Base-by-base conservation (phyloP, 2,888 invertebrate species). In the Nematopogon swammerdamellus region DNA sequence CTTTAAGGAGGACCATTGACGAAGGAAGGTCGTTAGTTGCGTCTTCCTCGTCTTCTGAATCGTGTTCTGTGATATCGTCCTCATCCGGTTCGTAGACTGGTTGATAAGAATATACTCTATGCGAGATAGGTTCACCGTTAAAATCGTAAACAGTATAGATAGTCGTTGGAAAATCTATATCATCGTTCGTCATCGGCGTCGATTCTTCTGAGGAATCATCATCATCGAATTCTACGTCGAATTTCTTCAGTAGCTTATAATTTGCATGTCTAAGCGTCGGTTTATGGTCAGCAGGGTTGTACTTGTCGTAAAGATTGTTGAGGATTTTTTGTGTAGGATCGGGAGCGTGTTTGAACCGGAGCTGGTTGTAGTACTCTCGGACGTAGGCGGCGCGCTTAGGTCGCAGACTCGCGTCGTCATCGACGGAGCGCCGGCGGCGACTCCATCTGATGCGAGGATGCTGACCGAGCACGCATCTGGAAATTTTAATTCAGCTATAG, bases 401-500 rank as follows among this genome's bases (percentile, higher is more conserved):
- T 29, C 76, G 66, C 44, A 72, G 58, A 58, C 72, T 72, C 3
- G 73, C 61, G 36, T 75, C 71, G 47, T 74, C 60, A 1, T 80
- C 66, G 2, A 77, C 69, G 0, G 87, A 85, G 48, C 87, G 72
- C 2, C 85, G 82, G 54, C 83, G 77, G 19, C 92, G 80, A 60
- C 89, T 91, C 89, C 91, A 92, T 47, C 93, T 80, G 36, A 94
- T 82, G 10, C 92, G 80, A 0, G 95, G 95, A 72, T 96, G 95
- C 62, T 92, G 91, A 5, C 92, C 94, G 0, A 89, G 83, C 1
- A 89, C 81, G 61, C 96, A 96, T 60, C 86, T 87, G 59, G 18
- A 57, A 59, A 53, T 16, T 6, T 17, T 43, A 6, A 25, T n/a
- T n/a, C n/a, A n/a, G n/a, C n/a, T n/a, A n/a, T n/a, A n/a, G n/a